Conservation (phyloP, 2,888 invertebrate genomes). For the Nemapogon koenigi region DNA sequence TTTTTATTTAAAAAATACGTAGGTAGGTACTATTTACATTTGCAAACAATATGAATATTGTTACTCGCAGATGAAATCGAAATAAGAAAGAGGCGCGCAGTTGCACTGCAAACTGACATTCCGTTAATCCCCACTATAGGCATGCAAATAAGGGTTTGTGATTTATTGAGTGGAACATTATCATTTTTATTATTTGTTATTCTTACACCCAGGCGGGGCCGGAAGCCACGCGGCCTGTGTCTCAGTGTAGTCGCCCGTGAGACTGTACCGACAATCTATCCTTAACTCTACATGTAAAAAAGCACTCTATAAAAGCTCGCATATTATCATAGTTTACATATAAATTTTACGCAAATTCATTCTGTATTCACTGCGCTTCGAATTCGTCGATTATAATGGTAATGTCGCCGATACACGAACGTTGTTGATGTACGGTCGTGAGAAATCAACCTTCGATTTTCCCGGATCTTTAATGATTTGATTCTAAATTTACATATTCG, state of each 20-base stretch:
- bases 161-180: constrained; percentile 68
- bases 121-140: constrained; percentile 57
- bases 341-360: constrained; percentile 63
- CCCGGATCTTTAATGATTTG: constrained; percentile 45
- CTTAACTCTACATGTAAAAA: constrained; percentile 27
- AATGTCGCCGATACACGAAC: constrained; percentile 56
- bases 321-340: constrained; percentile 64
- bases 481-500: constrained; percentile 9
- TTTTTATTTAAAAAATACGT: too few relatives aligned
- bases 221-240: constrained; percentile 63
- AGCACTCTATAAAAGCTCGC: constrained; percentile 38
- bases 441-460: constrained; percentile 55
- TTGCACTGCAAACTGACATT: constrained; percentile 44
- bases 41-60: too few relatives aligned
- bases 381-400: constrained; percentile 57
- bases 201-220: constrained; percentile 60
- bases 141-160: constrained; percentile 64
- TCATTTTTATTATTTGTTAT: constrained; percentile 68
- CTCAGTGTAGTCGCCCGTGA: constrained; percentile 59
- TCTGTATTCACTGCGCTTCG: constrained; percentile 50
- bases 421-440: constrained; percentile 58
- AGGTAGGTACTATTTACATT: too few relatives aligned
- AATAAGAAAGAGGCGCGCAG: constrained; percentile 2
- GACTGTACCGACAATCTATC: constrained; percentile 43
- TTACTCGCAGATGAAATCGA: too few relatives aligned